These are phyloP conservation scores for Gymnocheta viridis DNA, from an alignment of 2,888 invertebrate species.

Conservation along the genomic window DNA sequence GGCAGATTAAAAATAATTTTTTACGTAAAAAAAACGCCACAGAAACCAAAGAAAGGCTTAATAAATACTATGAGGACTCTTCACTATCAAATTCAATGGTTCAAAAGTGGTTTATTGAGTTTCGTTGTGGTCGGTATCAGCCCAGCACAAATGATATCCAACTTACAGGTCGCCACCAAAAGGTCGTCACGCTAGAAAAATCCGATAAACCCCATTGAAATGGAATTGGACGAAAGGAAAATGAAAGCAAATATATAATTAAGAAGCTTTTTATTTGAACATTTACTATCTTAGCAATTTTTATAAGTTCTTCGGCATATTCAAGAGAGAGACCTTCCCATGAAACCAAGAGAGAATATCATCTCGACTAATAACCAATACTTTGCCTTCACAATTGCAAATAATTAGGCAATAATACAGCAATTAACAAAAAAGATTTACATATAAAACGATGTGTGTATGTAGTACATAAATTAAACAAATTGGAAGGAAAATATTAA, in stretches of 20 bases:
- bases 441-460: background rate
- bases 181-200: too few relatives aligned
- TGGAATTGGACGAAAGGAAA: too few relatives aligned
- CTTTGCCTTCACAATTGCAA: background rate
- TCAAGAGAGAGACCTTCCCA: slow-evolving; percentile 89
- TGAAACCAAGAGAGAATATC: slow-evolving; percentile 92
- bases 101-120: too few relatives aligned
- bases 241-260: background rate
- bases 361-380: slow-evolving; percentile 84
- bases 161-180: too few relatives aligned
- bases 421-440: background rate
- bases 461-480: background rate
- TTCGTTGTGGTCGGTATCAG: too few relatives aligned
- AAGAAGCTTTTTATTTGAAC: background rate
- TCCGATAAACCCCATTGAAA: too few relatives aligned
- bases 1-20: too few relatives aligned
- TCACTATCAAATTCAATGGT: too few relatives aligned
- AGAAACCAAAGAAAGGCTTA: too few relatives aligned
- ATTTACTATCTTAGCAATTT: slow-evolving; percentile 84
- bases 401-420: background rate
- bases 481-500: background rate
- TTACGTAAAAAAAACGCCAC: too few relatives aligned
- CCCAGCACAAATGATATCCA: too few relatives aligned
- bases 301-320: slow-evolving; percentile 87
- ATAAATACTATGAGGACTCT: too few relatives aligned